Conservation (phyloP, 2,888 invertebrate species). For the Eulithis testata region DNA sequence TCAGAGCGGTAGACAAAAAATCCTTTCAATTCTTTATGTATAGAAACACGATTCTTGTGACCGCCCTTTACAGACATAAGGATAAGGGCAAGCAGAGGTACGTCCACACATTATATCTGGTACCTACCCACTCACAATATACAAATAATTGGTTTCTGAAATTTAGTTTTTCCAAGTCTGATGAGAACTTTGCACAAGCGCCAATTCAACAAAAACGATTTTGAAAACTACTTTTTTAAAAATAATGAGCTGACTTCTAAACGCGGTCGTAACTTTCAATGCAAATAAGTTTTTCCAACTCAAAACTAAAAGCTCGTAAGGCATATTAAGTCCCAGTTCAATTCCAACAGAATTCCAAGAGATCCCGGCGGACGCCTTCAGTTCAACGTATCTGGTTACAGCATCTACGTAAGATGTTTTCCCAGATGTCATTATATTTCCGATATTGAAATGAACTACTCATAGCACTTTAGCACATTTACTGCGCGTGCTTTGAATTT, state of each 20-base stretch:
- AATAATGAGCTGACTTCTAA: slow-evolving; percentile 28
- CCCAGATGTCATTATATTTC: slow-evolving; percentile 42
- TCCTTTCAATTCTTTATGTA: no score
- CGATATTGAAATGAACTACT: slow-evolving; percentile 36
- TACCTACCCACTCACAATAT: no score
- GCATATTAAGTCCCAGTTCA: slow-evolving; percentile 52
- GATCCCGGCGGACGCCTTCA: slow-evolving; percentile 39
- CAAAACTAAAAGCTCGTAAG: slow-evolving; percentile 32
- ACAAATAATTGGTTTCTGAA: no score
- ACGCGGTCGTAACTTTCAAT: slow-evolving; percentile 27
- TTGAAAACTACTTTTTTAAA: slow-evolving; percentile 11
- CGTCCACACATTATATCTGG: no score
- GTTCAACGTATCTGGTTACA: slow-evolving; percentile 45
- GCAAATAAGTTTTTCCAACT: slow-evolving; percentile 36
- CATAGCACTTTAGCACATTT: slow-evolving; percentile 18
- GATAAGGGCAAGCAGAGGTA: no score
- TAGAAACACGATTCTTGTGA: no score
- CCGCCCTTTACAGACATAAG: no score
- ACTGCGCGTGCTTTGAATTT: slow-evolving; percentile 13
- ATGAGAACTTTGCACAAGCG: slow-evolving; percentile 8
- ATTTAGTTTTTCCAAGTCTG: background rate
- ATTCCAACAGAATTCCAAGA: slow-evolving; percentile 46
- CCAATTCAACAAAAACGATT: slow-evolving; percentile 18
- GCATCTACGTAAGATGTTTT: slow-evolving; percentile 37
- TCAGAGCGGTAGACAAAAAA: no score